These are phyloP conservation scores for Pyrgus malvae DNA, from an alignment of 2,888 invertebrate species.

Conservation along the genomic window DNA sequence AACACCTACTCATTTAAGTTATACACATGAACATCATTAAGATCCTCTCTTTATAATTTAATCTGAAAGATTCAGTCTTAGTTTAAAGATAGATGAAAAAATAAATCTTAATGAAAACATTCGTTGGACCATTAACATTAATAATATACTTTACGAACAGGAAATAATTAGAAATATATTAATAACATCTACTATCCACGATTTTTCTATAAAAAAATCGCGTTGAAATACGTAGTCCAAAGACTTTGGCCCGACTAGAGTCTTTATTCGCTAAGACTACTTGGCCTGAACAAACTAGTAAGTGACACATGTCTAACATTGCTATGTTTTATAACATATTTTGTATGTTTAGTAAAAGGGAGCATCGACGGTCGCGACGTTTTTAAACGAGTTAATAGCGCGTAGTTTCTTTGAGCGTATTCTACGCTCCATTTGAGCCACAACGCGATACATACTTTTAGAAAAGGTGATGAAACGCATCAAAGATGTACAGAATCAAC, in stretches of 20 bases:
- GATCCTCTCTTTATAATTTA: conserved; percentile 43
- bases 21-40: conserved; percentile 25
- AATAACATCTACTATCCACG: conserved; percentile 24
- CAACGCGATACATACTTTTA: too few species aligned
- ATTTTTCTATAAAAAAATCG: conserved; percentile 10
- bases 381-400: too few species aligned
- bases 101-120: conserved; percentile 42
- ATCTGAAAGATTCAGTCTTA: conserved; percentile 65
- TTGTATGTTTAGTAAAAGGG: neutral
- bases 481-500: too few species aligned
- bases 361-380: too few species aligned
- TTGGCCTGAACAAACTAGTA: conserved; percentile 15
- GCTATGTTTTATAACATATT: conserved; percentile 6
- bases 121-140: conserved; percentile 56
- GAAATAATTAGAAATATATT: conserved; percentile 23
- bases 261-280: conserved; percentile 9
- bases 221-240: conserved; percentile 2
- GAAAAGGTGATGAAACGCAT: too few species aligned
- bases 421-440: too few species aligned
- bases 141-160: conserved; percentile 20
- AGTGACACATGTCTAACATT: conserved; percentile 12
- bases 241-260: conserved; percentile 23
- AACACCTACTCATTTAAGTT: conserved; percentile 21
- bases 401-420: too few species aligned
- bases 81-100: conserved; percentile 49